A percentile compares a stretch with the other conserved stretches of the same genome.
Conservation (phyloP, 1,140 invertebrate genomes). For the Zaprionus camerounensis region DNA sequence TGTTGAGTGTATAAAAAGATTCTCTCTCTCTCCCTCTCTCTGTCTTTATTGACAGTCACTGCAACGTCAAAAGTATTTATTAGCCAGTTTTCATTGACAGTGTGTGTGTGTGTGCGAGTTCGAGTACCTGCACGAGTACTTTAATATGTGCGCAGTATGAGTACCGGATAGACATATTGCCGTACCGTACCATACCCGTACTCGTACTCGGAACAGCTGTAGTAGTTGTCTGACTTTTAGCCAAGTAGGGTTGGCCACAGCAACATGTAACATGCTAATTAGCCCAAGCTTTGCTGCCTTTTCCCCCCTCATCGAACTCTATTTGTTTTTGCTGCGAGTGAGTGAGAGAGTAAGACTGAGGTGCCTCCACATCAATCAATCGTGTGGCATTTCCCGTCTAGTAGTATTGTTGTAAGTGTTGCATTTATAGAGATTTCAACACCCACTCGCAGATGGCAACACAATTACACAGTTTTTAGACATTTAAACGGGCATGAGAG, state of each 20-base stretch:
- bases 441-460: conserved; percentile 53
- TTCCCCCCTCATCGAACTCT: conserved; percentile 21
- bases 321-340: conserved; percentile 12
- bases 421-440: conserved; percentile 60
- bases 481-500: conserved; percentile 5
- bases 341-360: not conserved
- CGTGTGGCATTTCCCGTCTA: conserved; percentile 63
- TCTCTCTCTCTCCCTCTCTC: not conserved
- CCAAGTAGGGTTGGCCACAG: conserved; percentile 65
- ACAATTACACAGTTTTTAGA: conserved; percentile 48
- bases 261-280: conserved; percentile 76
- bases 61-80: conserved; percentile 51
- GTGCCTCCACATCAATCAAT: conserved; percentile 33
- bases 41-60: conserved; percentile 11
- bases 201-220: conserved; percentile 49
- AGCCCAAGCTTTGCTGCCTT: conserved; percentile 53
- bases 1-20: not conserved
- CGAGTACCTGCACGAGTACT: conserved; percentile 10
- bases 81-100: conserved; percentile 23
- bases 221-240: conserved; percentile 59
- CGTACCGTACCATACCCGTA: not conserved
- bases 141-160: conserved; percentile 8
- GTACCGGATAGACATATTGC: conserved; percentile 8
- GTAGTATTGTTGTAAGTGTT: conserved; percentile 32
- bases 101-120: conserved; percentile 1